phyloP scores from a whole-genome alignment of 2,888 invertebrate species.

The Drosophila suboccidentalis region DNA sequence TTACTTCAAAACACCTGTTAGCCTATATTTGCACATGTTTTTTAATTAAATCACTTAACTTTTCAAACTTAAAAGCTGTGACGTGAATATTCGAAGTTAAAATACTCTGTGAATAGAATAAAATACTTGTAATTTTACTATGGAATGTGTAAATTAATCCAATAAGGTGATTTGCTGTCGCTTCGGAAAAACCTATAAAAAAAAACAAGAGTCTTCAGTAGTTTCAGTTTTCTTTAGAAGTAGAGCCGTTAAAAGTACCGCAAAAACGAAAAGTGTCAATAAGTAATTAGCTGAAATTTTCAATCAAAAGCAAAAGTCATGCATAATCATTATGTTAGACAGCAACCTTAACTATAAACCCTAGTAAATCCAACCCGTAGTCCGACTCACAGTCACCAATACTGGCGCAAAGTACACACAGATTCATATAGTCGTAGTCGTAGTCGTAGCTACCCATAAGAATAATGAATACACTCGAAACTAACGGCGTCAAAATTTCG shows the following conservation, averaged over 20 bases:
- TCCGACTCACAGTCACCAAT: conserved; percentile 10
- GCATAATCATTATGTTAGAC: conserved; percentile 43
- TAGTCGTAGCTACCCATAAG: conserved; percentile 16
- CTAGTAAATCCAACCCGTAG: conserved; percentile 34
- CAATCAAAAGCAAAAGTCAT: conserved; percentile 44
- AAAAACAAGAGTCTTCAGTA: background rate
- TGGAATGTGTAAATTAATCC: background rate
- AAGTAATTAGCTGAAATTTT: conserved; percentile 40
- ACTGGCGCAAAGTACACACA: background rate
- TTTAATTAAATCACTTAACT: background rate
- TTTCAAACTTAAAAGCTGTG: background rate
- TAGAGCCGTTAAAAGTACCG: conserved; percentile 24
- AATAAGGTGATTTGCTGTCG: background rate
- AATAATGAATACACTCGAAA: conserved; percentile 39
- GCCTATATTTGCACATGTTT: conserved; percentile 17
- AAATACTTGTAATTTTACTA: background rate
- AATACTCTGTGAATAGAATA: conserved; percentile 5
- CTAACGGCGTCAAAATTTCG: conserved; percentile 66
- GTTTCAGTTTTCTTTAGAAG: conserved; percentile 6
- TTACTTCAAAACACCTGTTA: conserved; percentile 16
- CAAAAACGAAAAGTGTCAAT: conserved; percentile 13
- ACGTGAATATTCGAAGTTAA: background rate
- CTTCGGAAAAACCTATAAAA: background rate
- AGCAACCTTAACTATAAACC: conserved; percentile 45
- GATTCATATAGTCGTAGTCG: background rate